Evolutionary conservation across 2,888 invertebrate genomes (phyloP).

Genomic region (Tyria jacobaeae): DNA sequence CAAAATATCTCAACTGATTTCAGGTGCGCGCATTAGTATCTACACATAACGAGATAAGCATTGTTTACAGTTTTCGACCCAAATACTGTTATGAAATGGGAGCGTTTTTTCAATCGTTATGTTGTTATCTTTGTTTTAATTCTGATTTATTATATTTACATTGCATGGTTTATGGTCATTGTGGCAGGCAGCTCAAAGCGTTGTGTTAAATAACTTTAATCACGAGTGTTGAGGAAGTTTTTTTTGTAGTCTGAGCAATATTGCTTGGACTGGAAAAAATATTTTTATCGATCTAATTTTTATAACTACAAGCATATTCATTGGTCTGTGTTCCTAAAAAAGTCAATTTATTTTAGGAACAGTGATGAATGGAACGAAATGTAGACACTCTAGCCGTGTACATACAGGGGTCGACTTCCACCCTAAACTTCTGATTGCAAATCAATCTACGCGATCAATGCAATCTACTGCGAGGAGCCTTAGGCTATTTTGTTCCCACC

Average conservation of each 20-base stretch:
- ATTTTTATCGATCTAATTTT: too few species aligned
- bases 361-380: too few species aligned
- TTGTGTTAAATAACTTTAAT: constrained; percentile 14
- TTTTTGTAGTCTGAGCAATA: too few species aligned
- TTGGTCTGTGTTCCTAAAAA: background rate
- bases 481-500: background rate
- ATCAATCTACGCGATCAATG: too few species aligned
- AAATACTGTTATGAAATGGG: constrained; percentile 52
- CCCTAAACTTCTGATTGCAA: background rate
- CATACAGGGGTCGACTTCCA: background rate
- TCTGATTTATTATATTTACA: constrained; percentile 53
- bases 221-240: background rate
- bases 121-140: constrained; percentile 49
- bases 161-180: constrained; percentile 46
- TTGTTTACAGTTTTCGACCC: constrained; percentile 42
- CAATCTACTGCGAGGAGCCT: background rate
- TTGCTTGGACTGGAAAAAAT: too few species aligned
- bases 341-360: too few species aligned
- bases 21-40: constrained; percentile 17
- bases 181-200: constrained; percentile 12
- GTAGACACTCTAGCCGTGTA: too few species aligned
- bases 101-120: constrained; percentile 42
- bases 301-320: background rate
- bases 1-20: background rate
- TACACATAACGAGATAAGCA: constrained; percentile 37